phyloP scores from a whole-genome alignment of 2,113 vertebrate genomes.

The Meriones unguiculatus region DNA sequence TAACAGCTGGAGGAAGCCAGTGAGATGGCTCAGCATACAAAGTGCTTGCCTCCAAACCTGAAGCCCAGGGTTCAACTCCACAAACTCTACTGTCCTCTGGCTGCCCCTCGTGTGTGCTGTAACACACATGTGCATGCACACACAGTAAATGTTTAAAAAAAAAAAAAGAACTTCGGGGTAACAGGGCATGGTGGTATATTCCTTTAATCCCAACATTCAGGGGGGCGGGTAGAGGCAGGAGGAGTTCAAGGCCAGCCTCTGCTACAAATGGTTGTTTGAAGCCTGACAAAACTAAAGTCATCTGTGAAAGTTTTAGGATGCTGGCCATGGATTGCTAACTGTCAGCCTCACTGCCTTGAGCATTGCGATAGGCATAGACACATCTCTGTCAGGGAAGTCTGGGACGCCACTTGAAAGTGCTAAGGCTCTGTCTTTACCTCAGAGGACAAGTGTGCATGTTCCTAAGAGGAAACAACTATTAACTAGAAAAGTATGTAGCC shows the following conservation, averaged over 20 bases:
- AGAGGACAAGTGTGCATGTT: not conserved
- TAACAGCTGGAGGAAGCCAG: not conserved
- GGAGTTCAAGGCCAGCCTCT: not conserved
- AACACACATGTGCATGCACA: not conserved
- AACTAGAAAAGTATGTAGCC: slow-evolving; percentile 35
- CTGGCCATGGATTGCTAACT: not conserved
- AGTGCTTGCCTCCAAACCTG: not conserved
- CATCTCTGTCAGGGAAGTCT: not conserved
- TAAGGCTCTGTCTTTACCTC: not conserved
- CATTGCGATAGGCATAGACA: not conserved
- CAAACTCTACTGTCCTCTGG: not conserved
- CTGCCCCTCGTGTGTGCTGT: not conserved
- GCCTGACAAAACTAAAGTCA: not conserved
- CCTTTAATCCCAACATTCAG: not conserved
- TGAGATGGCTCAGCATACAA: not conserved
- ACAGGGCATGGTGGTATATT: not conserved
- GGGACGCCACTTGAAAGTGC: not conserved
- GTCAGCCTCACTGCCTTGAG: not conserved
- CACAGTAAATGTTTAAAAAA: not conserved
- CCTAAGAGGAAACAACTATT: not conserved
- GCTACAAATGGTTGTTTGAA: not conserved
- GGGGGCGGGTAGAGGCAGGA: not conserved
- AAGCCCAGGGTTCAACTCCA: not conserved
- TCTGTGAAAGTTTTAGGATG: not conserved
- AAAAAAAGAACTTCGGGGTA: not conserved